Evolutionary conservation across 1,140 invertebrate species (phyloP).

Genomic region (Mercenaria mercenaria): DNA sequence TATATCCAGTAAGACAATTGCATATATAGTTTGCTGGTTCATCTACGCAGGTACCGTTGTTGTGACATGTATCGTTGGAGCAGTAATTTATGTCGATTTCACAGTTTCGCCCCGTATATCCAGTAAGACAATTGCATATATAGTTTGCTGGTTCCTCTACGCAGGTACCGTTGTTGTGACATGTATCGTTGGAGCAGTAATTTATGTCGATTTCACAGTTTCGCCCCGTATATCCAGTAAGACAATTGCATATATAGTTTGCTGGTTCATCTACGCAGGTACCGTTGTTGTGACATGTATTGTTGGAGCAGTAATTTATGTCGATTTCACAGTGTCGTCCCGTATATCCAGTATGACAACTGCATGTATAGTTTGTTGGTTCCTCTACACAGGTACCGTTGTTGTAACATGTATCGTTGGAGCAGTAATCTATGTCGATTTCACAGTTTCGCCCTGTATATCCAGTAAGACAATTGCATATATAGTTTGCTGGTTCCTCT

Average conservation of each 20-base stretch:
- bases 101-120: background rate
- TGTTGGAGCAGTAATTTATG: background rate
- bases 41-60: background rate
- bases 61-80: background rate
- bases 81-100: background rate
- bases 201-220: background rate
- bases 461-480: constrained; percentile 68
- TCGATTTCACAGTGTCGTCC: background rate
- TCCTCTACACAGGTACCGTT: background rate
- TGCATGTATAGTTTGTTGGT: background rate
- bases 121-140: background rate
- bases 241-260: too few relatives aligned
- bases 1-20: background rate
- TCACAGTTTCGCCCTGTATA: constrained; percentile 67
- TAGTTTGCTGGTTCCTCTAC: background rate
- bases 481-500: constrained; percentile 69
- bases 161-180: background rate
- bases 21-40: background rate
- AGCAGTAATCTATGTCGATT: background rate
- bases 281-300: too few relatives aligned
- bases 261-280: too few relatives aligned
- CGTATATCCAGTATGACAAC: background rate
- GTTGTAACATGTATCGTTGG: background rate
- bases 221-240: too few relatives aligned
- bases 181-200: background rate